Percentiles rank a stretch among this genome's conserved stretches.
These are phyloP conservation scores for Biston stratarius DNA, from an alignment of 2,888 invertebrate species.

Conservation along the genomic window DNA sequence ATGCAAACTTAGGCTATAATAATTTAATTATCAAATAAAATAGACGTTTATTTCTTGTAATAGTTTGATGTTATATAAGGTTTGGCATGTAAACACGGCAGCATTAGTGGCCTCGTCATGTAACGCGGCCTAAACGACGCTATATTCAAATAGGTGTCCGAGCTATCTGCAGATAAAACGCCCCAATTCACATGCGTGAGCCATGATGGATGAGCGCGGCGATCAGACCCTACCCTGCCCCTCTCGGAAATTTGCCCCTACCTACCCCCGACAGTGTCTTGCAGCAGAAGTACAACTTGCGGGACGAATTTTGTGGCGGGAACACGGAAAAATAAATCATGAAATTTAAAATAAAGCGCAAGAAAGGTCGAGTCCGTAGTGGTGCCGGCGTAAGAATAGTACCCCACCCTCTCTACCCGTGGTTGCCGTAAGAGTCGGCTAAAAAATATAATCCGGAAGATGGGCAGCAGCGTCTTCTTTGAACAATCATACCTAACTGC, in stretches of 20 bases:
- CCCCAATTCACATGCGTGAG: slow-evolving; percentile 86
- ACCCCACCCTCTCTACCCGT: too few species aligned
- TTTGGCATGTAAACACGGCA: slow-evolving; percentile 16
- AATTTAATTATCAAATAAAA: too few species aligned
- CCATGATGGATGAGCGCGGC: slow-evolving; percentile 84
- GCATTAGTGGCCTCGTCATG: slow-evolving; percentile 33
- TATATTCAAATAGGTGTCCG: slow-evolving; percentile 84
- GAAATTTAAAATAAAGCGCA: too few species aligned
- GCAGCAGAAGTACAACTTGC: slow-evolving; percentile 7
- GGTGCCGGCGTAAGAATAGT: too few species aligned
- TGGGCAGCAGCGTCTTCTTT: too few species aligned
- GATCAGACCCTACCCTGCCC: slow-evolving; percentile 83
- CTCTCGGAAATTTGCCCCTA: slow-evolving; percentile 81
- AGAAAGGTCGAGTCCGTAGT: too few species aligned
- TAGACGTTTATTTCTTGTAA: not conserved
- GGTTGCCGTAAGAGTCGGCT: too few species aligned
- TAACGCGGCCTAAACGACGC: slow-evolving; percentile 71
- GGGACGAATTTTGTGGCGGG: too few species aligned
- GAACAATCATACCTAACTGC: too few species aligned
- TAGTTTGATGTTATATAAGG: not conserved
- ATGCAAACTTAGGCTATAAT: too few species aligned
- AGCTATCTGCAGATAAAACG: slow-evolving; percentile 86
- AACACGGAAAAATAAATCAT: too few species aligned
- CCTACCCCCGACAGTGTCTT: slow-evolving; percentile 52
- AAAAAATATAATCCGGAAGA: too few species aligned